Evolutionary conservation across 2,888 invertebrate genomes (phyloP), one percentile per base, ranked within the genome.

Genomic region (Amphimallon solstitiale): DNA sequence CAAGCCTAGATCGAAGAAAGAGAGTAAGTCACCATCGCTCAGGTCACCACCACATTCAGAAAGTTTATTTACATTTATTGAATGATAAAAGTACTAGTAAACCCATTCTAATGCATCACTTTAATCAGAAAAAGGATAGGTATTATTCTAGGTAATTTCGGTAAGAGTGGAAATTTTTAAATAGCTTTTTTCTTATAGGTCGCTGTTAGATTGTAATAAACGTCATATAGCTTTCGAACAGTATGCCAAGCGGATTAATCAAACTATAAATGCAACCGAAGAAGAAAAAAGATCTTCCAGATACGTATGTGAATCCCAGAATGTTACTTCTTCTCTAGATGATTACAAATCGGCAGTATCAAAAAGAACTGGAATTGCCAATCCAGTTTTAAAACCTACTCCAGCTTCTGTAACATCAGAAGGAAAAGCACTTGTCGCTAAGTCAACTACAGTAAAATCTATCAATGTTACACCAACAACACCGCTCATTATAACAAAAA

Each of bases 181-280:
- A 6, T 54, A 12, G n/a, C 2, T 43, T 34, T 10, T 59, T 43
- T 59, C 15, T 29, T 59, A 6, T 34, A 59, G 56, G 17, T 38
- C 14, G 5, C 12, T 15, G n/a, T 6, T 29, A 4, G 56, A 59
- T 15, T 59, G 56, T n/a, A 43, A 29, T 4, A 59, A 59, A 17
- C 56, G 56, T 9, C 43, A 59, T 15, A 34, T 59, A 59, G 56
- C 43, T 10, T 29, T 59, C 15, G 56, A 59, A 59, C 15, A 6
- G 10, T 59, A 43, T 6, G 56, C 56, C 0, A 59, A 59, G 29
- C 56, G 56, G 9, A 3, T 59, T 9, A 59, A 59, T 15, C 7
- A 23, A 10, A 59, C 56, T 14, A 14, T 29, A 17, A 59, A 43
- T 29, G 21, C 43, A 14, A 59, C 40, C 4, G 56, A 59, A 10